Base-by-base conservation (phyloP, 2,113 vertebrate species). In the Anolis sagrei region DNA sequence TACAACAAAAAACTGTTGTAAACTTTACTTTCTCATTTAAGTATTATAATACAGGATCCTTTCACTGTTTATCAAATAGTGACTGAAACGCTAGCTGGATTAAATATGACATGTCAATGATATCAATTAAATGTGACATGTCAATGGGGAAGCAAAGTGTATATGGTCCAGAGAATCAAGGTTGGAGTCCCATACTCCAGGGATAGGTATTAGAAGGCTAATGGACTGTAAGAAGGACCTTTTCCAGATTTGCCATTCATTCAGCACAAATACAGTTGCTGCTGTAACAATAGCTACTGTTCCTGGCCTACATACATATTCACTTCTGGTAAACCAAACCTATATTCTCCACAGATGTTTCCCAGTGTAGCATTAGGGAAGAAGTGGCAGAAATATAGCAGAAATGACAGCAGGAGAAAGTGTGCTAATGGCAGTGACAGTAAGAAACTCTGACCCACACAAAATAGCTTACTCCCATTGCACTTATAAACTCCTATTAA, bases 21-120 rank as follows among this genome's bases (percentile, higher is more conserved):
- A 1, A 1, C 75, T 11, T 27, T 34, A 7, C 0, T 3, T 87
- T 9, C 84, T 0, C 76, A 61, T 23, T 51, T 77, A 32, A 58
- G 76, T 36, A 21, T 61, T 62, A 14, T 74, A 27, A n/a, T 79
- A 32, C 73, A 79, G 39, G 49, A 51, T 13, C 76, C 14, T 32
- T 80, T 85, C 51, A 32, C 10, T 83, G 0, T 77, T 89, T 81
- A 32, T 51, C 32, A 72, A 70, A 29, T 29, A 82, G 34, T 74
- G 21, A 39, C 19, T 74, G 51, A 73, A 73, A 49, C 11, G 32
- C 19, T 62, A 66, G 25, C 44, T 80, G 14, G 66, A n/a, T 1
- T 61, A 51, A 76, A 51, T 58, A 7, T 51, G n/a, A 18, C 29
- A 58, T 77, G n/a, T 54, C 18, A 77, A 23, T 77, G 29, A 44